Base-by-base conservation (phyloP, 2,113 vertebrate species). In the Melanocharis versteri region DNA sequence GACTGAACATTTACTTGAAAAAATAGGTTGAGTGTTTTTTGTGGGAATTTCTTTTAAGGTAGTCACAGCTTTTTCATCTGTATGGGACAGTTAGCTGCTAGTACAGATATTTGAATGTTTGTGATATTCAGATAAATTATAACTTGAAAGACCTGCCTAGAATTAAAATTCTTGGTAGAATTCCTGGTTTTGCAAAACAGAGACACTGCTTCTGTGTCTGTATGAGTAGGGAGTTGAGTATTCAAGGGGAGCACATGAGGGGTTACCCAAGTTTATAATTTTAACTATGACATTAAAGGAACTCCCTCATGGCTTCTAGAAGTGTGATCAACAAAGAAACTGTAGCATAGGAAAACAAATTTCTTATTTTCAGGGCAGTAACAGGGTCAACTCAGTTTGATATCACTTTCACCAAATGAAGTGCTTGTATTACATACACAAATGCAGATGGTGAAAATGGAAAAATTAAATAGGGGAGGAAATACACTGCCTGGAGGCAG, bases 251-350 rank as follows among this genome's bases (percentile, higher is more conserved):
- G 40, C 45, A 64, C 31, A 53, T 42, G 42, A 37, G 37, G 58
- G 71, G 45, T 86, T 94, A 80, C 33, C 53, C 50, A 40, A 76
- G 47, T 76, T 88, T 90, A 70, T 85, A 1, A 39, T 44, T 58
- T 35, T 31, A 40, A 64, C 53, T 48, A 11, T 89, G 94, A 87
- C 70, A 91, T 87, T 89, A 84, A 87, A 84, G 69, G 47, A 87
- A 76, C 51, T 94, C 71, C 54, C 58, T 92, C 11, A 1, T 90
- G 75, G 51, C 51, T 86, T 61, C 58, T 47, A 21, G 39, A 86
- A 88, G 83, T 66, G 88, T 56, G 68, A 93, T 89, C 86, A 93
- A 92, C 86, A 94, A 94, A 90, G 77, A 86, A 77, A 93, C 18
- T 71, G 65, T 13, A 83, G 68, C 47, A 73, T 7, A 62, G 39